Percentiles rank a stretch among this genome's conserved stretches.
These are phyloP conservation scores for Adoxophyes honmai DNA, from an alignment of 1,140 invertebrate species.

Conservation along the genomic window DNA sequence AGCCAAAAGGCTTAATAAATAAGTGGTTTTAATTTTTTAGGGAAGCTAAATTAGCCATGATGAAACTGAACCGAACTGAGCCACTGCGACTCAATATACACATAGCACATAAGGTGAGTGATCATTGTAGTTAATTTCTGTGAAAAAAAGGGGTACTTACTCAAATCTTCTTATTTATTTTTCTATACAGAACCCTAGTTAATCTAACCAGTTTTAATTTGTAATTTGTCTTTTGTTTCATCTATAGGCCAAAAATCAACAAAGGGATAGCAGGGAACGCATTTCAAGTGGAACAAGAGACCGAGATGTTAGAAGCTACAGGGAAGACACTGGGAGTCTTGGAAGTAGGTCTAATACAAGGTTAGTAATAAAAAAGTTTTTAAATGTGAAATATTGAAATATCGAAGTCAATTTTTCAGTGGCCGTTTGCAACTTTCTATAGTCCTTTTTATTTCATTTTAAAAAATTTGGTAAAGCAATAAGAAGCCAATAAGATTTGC, in stretches of 20 bases:
- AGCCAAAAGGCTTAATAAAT: too few relatives aligned
- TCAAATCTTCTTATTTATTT: too few relatives aligned
- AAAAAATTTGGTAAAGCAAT: too few relatives aligned
- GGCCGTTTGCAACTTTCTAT: too few relatives aligned
- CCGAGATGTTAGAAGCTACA: neutral
- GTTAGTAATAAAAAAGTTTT: too few relatives aligned
- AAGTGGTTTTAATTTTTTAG: slow-evolving; percentile 41
- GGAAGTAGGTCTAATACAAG: slow-evolving; percentile 16
- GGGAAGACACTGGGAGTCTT: slow-evolving; percentile 22
- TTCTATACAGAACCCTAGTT: too few relatives aligned
- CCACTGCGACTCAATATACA: slow-evolving; percentile 40
- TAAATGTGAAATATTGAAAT: too few relatives aligned
- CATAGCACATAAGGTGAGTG: slow-evolving; percentile 47
- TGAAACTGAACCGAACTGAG: slow-evolving; percentile 51
- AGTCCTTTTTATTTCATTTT: too few relatives aligned
- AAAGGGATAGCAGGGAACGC: neutral
- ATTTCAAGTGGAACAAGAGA: neutral
- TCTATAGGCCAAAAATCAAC: neutral
- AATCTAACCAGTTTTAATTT: neutral
- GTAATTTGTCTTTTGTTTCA: neutral
- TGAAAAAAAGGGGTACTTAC: neutral
- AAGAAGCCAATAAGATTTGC: neutral
- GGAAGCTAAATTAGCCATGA: slow-evolving; percentile 56
- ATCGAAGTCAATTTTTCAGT: too few relatives aligned
- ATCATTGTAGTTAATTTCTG: too few relatives aligned